Percentiles rank a stretch among this genome's conserved stretches.
Conservation (phyloP, 2,113 vertebrate genomes). For the Sylvietta virens region DNA sequence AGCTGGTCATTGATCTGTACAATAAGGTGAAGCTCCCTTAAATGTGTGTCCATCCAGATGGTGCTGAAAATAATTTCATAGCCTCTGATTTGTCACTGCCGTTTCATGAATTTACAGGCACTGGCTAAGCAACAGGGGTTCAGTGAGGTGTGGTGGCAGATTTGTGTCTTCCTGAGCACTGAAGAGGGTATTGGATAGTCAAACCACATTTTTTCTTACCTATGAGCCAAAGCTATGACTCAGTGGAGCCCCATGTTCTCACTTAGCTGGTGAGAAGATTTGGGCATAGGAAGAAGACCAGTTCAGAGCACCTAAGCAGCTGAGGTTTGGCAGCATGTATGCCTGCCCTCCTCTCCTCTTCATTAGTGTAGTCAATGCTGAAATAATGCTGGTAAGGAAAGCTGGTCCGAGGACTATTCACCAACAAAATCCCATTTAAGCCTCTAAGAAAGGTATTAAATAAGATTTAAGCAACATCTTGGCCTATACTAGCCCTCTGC, state of each 20-base stretch:
- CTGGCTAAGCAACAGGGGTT: not conserved
- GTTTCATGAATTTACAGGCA: not conserved
- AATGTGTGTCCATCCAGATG: not conserved
- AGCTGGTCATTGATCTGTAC: rapidly evolving
- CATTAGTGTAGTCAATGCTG: not conserved
- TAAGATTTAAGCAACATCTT: constrained; percentile 21
- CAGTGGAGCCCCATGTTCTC: not conserved
- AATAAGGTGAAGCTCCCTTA: not conserved
- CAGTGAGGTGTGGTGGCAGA: not conserved
- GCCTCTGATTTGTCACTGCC: not conserved
- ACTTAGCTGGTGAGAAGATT: not conserved
- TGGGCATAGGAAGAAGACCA: not conserved
- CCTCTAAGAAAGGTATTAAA: constrained; percentile 18
- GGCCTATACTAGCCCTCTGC: not conserved
- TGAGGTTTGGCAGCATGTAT: not conserved
- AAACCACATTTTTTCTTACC: not conserved
- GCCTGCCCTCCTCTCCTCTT: not conserved
- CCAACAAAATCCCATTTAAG: constrained; percentile 27
- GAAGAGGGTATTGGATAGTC: not conserved
- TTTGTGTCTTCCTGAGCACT: not conserved
- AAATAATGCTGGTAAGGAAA: not conserved
- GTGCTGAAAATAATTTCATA: not conserved
- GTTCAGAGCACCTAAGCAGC: not conserved
- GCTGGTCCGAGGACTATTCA: not conserved
- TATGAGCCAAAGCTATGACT: not conserved